A percentile compares a stretch with the other conserved stretches of the same genome.
phyloP scores from a whole-genome alignment of 2,888 invertebrate genomes.

The Dasysyrphus tricinctus region DNA sequence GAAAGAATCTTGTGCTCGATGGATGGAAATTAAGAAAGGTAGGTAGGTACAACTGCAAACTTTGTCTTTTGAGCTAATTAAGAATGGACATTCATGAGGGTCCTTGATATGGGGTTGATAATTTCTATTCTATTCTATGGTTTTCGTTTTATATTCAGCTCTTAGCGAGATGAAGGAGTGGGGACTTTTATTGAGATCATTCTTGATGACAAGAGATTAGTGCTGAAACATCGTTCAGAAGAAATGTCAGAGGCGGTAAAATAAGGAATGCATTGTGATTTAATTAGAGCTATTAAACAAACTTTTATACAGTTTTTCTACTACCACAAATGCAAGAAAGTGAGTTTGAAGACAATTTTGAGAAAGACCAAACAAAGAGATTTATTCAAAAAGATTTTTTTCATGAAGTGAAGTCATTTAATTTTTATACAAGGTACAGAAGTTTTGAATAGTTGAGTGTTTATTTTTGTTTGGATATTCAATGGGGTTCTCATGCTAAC shows the following conservation, averaged over 20 bases:
- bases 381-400: background rate
- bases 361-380: background rate
- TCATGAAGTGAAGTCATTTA: conserved; percentile 7
- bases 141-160: background rate
- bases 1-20: conserved; percentile 60
- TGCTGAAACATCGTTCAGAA: conserved; percentile 22
- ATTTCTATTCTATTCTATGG: background rate
- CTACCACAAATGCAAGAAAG: background rate
- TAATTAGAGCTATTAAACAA: conserved; percentile 24
- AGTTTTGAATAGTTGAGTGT: background rate
- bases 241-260: conserved; percentile 6
- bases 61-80: conserved; percentile 68
- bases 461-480: background rate
- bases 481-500: background rate
- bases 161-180: background rate
- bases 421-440: background rate
- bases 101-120: conserved; percentile 29
- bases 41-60: conserved; percentile 58
- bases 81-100: conserved; percentile 69
- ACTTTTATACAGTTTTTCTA: conserved; percentile 4
- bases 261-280: conserved; percentile 14
- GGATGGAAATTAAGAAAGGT: conserved; percentile 62
- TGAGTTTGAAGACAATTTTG: background rate
- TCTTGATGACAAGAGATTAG: conserved; percentile 45
- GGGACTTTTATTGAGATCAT: conserved; percentile 45